These are phyloP conservation scores for Heliconius hermathena DNA, from an alignment of 1,140 invertebrate species.

Conservation along the genomic window DNA sequence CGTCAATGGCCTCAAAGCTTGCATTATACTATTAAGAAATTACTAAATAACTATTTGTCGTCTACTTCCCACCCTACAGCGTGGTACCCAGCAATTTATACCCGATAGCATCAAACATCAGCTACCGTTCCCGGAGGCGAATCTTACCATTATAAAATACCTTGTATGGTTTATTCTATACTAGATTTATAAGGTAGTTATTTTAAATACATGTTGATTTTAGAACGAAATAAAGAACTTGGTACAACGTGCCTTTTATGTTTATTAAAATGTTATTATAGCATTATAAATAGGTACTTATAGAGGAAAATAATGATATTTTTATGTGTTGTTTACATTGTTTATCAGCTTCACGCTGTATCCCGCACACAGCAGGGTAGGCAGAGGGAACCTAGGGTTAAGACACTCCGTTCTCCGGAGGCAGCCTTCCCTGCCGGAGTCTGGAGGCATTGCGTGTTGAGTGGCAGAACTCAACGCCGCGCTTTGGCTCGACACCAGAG, in stretches of 20 bases:
- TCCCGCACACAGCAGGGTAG: too few relatives aligned
- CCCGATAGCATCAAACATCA: slow-evolving; percentile 27
- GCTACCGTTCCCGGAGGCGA: slow-evolving; percentile 32
- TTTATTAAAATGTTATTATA: neutral
- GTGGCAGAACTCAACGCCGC: too few relatives aligned
- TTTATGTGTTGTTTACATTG: too few relatives aligned
- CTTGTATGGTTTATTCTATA: slow-evolving; percentile 7
- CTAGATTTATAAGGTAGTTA: slow-evolving; percentile 21
- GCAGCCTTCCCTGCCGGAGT: too few relatives aligned
- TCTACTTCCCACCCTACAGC: slow-evolving; percentile 21
- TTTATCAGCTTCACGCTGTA: too few relatives aligned
- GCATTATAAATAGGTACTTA: too few relatives aligned
- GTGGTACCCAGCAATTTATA: slow-evolving; percentile 33
- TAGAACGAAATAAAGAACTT: neutral
- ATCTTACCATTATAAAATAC: slow-evolving; percentile 24
- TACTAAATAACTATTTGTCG: slow-evolving; percentile 33
- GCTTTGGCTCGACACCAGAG: too few relatives aligned
- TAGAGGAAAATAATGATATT: too few relatives aligned
- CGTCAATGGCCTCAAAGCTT: neutral
- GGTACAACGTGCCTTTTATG: neutral
- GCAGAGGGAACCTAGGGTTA: too few relatives aligned
- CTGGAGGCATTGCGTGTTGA: too few relatives aligned
- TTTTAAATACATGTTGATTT: slow-evolving; percentile 8
- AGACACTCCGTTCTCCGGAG: too few relatives aligned
- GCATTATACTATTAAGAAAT: slow-evolving; percentile 19